Conservation (phyloP, 2,888 invertebrate genomes). For the Axea sp. region DNA sequence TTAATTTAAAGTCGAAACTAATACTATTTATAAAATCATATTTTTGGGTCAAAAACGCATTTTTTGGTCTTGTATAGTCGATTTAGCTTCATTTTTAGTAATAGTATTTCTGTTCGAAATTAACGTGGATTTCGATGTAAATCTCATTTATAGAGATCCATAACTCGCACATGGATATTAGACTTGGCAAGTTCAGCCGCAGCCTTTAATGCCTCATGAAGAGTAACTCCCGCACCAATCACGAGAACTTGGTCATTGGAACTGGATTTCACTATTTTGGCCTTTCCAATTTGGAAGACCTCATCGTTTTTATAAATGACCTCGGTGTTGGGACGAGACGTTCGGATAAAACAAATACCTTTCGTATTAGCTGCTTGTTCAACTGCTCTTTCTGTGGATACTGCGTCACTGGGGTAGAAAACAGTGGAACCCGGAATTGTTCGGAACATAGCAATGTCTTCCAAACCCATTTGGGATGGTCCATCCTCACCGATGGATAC, state of each 20-base stretch:
- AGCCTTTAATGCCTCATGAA: slow-evolving; percentile 93
- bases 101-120: no score
- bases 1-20: no score
- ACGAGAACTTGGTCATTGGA: slow-evolving; percentile 89
- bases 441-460: slow-evolving; percentile 97
- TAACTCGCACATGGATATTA: slow-evolving; percentile 88
- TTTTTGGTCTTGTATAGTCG: no score
- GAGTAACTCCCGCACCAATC: slow-evolving; percentile 95
- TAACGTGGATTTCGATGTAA: no score
- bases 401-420: slow-evolving; percentile 94
- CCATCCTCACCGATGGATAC: slow-evolving; percentile 99
- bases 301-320: slow-evolving; percentile 93
- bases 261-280: slow-evolving; percentile 89
- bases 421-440: slow-evolving; percentile 90
- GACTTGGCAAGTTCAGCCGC: slow-evolving; percentile 85
- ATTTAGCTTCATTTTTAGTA: no score
- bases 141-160: slow-evolving; percentile 99
- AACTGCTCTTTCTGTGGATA: slow-evolving; percentile 94
- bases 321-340: slow-evolving; percentile 93
- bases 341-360: slow-evolving; percentile 97
- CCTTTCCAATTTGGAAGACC: slow-evolving; percentile 88
- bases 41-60: no score
- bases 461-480: slow-evolving; percentile 99
- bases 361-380: slow-evolving; percentile 97
- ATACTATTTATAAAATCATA: no score